phyloP scores from a whole-genome alignment of 2,113 vertebrate genomes.

The Gavialis gangeticus region DNA sequence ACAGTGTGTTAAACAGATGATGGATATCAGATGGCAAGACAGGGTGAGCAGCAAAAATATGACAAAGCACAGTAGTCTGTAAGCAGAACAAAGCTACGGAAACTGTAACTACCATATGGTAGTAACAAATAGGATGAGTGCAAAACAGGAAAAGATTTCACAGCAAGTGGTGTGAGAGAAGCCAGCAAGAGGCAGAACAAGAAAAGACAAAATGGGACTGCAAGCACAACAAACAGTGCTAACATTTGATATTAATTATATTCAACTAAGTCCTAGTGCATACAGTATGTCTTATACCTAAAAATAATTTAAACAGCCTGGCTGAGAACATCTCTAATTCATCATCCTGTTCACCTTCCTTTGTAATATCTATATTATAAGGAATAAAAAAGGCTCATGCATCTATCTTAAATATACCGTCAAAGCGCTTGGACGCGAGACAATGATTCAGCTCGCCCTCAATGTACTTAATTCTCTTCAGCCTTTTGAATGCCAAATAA shows the following conservation, averaged over 20 bases:
- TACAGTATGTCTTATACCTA: constrained; percentile 76
- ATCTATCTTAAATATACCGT: constrained; percentile 54
- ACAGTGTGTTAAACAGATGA: constrained; percentile 41
- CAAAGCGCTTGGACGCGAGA: constrained; percentile 35
- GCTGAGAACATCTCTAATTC: constrained; percentile 59
- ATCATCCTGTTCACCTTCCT: constrained; percentile 71
- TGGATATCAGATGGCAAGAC: constrained; percentile 44
- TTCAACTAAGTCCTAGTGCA: constrained; percentile 62
- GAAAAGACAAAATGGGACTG: constrained; percentile 38
- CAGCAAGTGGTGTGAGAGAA: constrained; percentile 18
- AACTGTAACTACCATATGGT: constrained; percentile 49
- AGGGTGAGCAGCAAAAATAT: constrained; percentile 43
- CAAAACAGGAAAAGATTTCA: constrained; percentile 62
- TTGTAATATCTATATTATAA: constrained; percentile 51
- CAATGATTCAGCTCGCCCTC: constrained; percentile 43
- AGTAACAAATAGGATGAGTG: constrained; percentile 50
- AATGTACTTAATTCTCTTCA: constrained; percentile 38
- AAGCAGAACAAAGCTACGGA: constrained; percentile 57
- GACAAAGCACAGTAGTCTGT: constrained; percentile 58
- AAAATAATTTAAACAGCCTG: constrained; percentile 75
- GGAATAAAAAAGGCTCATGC: constrained; percentile 54
- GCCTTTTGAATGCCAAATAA: constrained; percentile 62
- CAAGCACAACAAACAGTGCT: constrained; percentile 49
- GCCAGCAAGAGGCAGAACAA: constrained; percentile 45
- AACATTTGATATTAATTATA: constrained; percentile 74